Conservation (phyloP, 2,888 invertebrate genomes). For the Craniophora ligustri region DNA sequence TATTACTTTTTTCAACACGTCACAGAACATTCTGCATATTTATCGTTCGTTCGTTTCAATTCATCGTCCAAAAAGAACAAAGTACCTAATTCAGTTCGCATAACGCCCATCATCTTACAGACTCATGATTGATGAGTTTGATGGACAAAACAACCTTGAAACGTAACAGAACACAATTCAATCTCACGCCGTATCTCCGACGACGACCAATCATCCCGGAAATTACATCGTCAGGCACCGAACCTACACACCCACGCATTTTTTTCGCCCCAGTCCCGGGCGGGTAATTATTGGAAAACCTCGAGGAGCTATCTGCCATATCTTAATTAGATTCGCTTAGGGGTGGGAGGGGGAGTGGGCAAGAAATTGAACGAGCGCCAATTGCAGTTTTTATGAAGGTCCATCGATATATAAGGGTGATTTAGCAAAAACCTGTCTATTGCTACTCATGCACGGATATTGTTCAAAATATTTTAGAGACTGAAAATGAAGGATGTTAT, state of each 20-base stretch:
- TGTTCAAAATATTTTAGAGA: too few relatives aligned
- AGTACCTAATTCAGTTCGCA: not conserved
- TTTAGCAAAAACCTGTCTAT: too few relatives aligned
- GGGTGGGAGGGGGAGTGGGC: slow-evolving; percentile 1
- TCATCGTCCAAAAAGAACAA: too few relatives aligned
- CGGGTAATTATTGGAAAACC: slow-evolving; percentile 42
- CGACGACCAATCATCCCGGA: slow-evolving; percentile 25
- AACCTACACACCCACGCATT: slow-evolving; percentile 14
- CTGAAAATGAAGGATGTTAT: too few relatives aligned
- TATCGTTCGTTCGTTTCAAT: too few relatives aligned
- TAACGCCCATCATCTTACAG: not conserved
- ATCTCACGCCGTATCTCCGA: slow-evolving; percentile 19
- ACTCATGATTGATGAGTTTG: not conserved
- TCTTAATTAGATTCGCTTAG: slow-evolving; percentile 46
- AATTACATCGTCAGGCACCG: slow-evolving; percentile 28
- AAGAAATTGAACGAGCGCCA: slow-evolving; percentile 14
- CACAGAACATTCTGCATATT: too few relatives aligned
- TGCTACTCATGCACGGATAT: too few relatives aligned
- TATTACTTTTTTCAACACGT: too few relatives aligned
- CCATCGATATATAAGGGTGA: too few relatives aligned
- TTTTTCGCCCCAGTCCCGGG: slow-evolving; percentile 20
- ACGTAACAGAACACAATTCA: slow-evolving; percentile 7
- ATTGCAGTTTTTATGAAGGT: slow-evolving; percentile 39
- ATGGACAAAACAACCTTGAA: slow-evolving; percentile 1
- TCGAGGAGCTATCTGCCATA: slow-evolving; percentile 39